Evolutionary conservation across 2,888 invertebrate species (phyloP).

Genomic region (Caradrina kadenii): DNA sequence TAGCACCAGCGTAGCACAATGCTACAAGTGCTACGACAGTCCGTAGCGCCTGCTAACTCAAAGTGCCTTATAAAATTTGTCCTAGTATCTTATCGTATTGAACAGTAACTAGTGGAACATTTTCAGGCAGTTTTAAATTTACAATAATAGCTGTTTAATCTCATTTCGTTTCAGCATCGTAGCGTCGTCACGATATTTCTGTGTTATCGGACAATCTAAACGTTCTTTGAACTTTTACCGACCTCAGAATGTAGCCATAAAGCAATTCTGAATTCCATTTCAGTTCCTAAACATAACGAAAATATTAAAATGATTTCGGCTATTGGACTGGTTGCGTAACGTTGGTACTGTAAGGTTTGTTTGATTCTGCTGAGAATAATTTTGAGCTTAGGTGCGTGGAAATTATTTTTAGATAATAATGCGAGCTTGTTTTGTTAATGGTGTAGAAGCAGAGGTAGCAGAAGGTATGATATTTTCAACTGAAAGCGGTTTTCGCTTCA

Average conservation of each 20-base stretch:
- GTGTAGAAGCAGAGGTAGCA: too few species aligned
- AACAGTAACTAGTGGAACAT: conserved; percentile 17
- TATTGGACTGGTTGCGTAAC: conserved; percentile 52
- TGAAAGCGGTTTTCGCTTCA: too few species aligned
- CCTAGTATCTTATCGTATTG: conserved; percentile 23
- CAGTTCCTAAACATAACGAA: conserved; percentile 66
- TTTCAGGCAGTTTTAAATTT: conserved; percentile 40
- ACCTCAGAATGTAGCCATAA: conserved; percentile 65
- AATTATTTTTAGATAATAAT: neutral
- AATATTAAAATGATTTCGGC: conserved; percentile 55
- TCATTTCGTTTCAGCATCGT: conserved; percentile 44
- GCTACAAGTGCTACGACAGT: conserved; percentile 41
- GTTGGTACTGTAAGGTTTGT: conserved; percentile 5
- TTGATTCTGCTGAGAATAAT: neutral
- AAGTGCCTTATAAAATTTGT: conserved; percentile 25
- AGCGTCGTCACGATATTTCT: conserved; percentile 66
- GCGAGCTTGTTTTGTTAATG: neutral
- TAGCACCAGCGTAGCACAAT: conserved; percentile 41
- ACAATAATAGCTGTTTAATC: conserved; percentile 46
- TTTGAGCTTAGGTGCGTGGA: conserved; percentile 5
- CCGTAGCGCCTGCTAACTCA: conserved; percentile 6
- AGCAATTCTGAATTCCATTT: conserved; percentile 67
- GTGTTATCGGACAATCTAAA: conserved; percentile 81
- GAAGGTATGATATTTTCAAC: too few species aligned
- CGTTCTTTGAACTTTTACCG: conserved; percentile 80